Base-by-base conservation (phyloP, 2,113 vertebrate genomes). In the Lasiurus borealis region DNA sequence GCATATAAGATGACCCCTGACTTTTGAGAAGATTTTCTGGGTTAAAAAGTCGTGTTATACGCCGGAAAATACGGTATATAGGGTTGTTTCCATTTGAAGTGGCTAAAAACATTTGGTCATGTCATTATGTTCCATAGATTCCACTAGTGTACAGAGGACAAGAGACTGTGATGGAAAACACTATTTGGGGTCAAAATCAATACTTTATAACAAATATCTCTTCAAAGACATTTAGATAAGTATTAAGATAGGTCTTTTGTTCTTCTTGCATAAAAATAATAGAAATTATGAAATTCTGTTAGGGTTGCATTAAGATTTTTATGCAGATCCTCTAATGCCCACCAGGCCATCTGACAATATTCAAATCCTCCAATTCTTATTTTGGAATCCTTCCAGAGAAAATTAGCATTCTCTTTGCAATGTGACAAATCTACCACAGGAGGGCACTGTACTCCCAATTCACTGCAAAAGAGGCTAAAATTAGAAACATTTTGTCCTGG, bases 371-470 rank as follows among this genome's bases (percentile, higher is more conserved):
- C 40, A 78, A 69, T 34, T 93, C 2, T 66, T 25, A 8, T 5
- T 9, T 57, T 64, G 34, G 14, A 59, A 68, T 95, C 1, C 5
- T 69, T 52, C 16, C 8, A 40, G 19, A 59, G 29, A 72, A 46
- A 85, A 78, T 62, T 23, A 21, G 34, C n/a, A 3, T 8, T 68
- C 12, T 73, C 23, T 44, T 46, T 88, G 80, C 76, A 52, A 77
- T 23, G 62, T 66, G 62, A 54, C 10, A 44, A 18, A 46, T 27
- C 10, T 29, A n/a, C 92, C 97, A 88, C 95, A 90, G 88, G 97
- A 86, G 77, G 92, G 90, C 90, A 81, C 73, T 76, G 54, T 85
- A 64, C 62, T 50, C 50, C 10, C 5, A n/a, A 73, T 18, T 77
- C 31, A 10, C 6, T 29, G 21, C 50, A 46, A 94, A 89, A 68